Conservation (phyloP, 2,888 invertebrate species). For the Parelbella ahira region DNA sequence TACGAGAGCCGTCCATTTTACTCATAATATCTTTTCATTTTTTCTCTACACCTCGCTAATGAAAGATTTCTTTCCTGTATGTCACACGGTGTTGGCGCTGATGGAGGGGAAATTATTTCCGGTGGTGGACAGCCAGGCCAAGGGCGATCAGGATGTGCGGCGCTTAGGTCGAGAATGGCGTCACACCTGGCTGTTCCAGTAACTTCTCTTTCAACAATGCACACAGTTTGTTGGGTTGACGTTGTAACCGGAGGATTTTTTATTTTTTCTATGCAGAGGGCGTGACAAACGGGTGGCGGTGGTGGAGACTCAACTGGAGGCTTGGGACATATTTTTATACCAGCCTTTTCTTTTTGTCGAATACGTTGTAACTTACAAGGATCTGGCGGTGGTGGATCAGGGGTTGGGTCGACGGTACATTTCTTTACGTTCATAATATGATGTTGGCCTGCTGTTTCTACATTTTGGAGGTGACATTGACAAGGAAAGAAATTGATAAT, state of each 20-base stretch:
- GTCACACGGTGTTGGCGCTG: slow-evolving; percentile 46
- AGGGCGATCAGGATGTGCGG: slow-evolving; percentile 37
- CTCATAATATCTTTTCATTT: slow-evolving; percentile 47
- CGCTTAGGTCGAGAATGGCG: slow-evolving; percentile 34
- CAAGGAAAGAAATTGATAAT: background rate
- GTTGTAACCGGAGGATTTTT: slow-evolving; percentile 45
- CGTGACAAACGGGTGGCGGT: slow-evolving; percentile 42
- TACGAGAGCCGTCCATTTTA: slow-evolving; percentile 40
- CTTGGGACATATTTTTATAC: slow-evolving; percentile 47
- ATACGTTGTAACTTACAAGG: slow-evolving; percentile 46
- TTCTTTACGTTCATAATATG: slow-evolving; percentile 46
- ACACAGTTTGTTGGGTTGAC: slow-evolving; percentile 35
- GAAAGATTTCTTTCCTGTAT: slow-evolving; percentile 36
- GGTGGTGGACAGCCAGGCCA: slow-evolving; percentile 45
- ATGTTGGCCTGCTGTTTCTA: background rate
- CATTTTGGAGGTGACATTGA: background rate
- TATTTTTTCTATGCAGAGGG: slow-evolving; percentile 52
- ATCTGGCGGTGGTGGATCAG: slow-evolving; percentile 42
- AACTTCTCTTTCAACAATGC: slow-evolving; percentile 39
- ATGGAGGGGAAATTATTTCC: slow-evolving; percentile 43
- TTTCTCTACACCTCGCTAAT: slow-evolving; percentile 42
- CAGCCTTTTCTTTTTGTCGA: slow-evolving; percentile 42
- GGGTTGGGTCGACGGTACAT: slow-evolving; percentile 42
- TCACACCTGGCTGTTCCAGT: slow-evolving; percentile 47
- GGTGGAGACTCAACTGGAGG: slow-evolving; percentile 38